These are phyloP conservation scores for Euura lappo DNA, from an alignment of 1,140 invertebrate genomes.

Conservation along the genomic window DNA sequence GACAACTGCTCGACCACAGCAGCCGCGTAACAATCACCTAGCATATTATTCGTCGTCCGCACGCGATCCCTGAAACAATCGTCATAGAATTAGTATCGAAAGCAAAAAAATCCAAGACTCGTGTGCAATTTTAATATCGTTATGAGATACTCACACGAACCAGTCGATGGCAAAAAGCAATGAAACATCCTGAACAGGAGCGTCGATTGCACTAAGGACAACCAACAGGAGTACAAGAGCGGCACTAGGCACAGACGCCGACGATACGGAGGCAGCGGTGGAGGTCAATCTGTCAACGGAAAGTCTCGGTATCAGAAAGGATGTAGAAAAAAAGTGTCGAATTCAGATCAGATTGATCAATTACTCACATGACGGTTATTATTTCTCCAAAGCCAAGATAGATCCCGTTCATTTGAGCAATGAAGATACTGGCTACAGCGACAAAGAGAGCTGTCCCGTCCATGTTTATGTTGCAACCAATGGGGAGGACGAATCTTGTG, in stretches of 20 bases:
- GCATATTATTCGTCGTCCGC: constrained; percentile 86
- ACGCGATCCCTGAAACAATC: constrained; percentile 74
- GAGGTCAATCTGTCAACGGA: constrained; percentile 77
- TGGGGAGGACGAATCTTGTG: constrained; percentile 88
- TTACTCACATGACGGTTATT: constrained; percentile 78
- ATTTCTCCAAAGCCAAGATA: constrained; percentile 78
- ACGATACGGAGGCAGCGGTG: constrained; percentile 90
- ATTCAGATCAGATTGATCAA: constrained; percentile 9
- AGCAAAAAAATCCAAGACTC: constrained; percentile 9
- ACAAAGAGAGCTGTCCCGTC: constrained; percentile 94
- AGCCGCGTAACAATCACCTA: constrained; percentile 87
- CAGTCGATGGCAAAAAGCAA: constrained; percentile 88
- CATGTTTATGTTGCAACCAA: constrained; percentile 93
- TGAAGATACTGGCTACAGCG: constrained; percentile 86
- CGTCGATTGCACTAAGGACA: constrained; percentile 84
- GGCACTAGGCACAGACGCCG: constrained; percentile 92
- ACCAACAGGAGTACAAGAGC: constrained; percentile 87
- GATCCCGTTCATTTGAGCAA: constrained; percentile 90
- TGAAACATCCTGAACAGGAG: constrained; percentile 81
- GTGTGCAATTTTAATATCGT: background rate
- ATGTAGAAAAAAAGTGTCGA: constrained; percentile 10
- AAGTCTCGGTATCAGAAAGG: constrained; percentile 13
- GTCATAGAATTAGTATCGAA: constrained; percentile 5
- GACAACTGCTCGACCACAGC: constrained; percentile 85
- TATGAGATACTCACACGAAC: constrained; percentile 79